Conservation (phyloP, 2,797 vertebrate genomes). For the Myotis planiceps region DNA sequence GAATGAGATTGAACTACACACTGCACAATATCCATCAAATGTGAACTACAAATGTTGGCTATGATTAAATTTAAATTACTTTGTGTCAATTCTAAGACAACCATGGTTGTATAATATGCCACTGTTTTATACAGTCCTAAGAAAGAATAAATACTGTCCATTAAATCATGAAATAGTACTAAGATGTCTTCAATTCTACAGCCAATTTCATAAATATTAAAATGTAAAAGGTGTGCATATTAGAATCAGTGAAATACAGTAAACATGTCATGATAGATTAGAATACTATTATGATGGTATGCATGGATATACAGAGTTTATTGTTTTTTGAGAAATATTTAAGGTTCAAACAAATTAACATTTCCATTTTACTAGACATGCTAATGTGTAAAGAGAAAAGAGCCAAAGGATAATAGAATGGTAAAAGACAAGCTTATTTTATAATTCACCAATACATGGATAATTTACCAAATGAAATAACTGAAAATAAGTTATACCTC, state of each 20-base stretch:
- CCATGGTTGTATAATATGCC: neutral
- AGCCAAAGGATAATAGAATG: neutral
- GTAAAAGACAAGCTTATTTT: neutral
- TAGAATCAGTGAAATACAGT: neutral
- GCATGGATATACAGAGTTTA: neutral
- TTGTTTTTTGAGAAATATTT: neutral
- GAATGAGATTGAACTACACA: neutral
- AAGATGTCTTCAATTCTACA: neutral
- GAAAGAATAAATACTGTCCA: neutral
- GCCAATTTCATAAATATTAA: neutral
- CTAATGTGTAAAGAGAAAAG: neutral
- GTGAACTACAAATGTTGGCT: neutral
- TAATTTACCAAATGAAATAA: constrained; percentile 34
- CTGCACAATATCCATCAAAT: neutral
- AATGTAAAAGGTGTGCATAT: neutral
- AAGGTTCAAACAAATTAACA: constrained; percentile 29
- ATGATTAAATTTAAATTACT: constrained; percentile 14
- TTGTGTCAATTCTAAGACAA: neutral
- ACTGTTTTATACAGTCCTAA: neutral
- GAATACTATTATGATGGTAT: neutral
- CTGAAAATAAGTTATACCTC: neutral
- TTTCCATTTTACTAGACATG: constrained; percentile 23
- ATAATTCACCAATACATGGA: neutral
- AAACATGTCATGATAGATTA: neutral
- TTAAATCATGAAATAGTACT: neutral